Evolutionary conservation across 2,888 invertebrate genomes (phyloP).

Genomic region (Zygothrica quintamaculata): DNA sequence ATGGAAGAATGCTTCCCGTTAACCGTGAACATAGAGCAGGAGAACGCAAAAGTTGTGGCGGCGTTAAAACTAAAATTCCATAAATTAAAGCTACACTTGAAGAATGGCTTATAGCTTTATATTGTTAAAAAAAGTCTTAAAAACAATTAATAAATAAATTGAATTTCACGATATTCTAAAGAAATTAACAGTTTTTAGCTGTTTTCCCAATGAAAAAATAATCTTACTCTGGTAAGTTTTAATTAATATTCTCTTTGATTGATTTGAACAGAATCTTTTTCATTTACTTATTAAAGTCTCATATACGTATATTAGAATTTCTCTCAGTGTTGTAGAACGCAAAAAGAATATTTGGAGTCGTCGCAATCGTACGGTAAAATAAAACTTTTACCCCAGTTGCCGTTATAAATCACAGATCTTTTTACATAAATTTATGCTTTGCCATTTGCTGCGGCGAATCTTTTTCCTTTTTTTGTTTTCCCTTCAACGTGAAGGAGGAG

Average conservation of each 20-base stretch:
- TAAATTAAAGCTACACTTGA: conserved; percentile 78
- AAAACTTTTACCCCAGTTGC: conserved; percentile 75
- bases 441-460: conserved; percentile 73
- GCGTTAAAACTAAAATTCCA: conserved; percentile 82
- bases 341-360: conserved; percentile 33
- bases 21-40: conserved; percentile 44
- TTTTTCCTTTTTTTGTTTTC: conserved; percentile 32
- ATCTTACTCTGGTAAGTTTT: not conserved
- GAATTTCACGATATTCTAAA: no score
- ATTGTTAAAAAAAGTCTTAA: no score
- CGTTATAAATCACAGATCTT: conserved; percentile 84
- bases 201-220: not conserved
- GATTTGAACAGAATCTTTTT: no score
- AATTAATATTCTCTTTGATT: no score
- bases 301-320: no score
- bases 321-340: conserved; percentile 20
- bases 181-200: no score
- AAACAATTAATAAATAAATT: not conserved
- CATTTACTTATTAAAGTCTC: no score
- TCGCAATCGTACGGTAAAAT: conserved; percentile 65
- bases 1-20: conserved; percentile 21
- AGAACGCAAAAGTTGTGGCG: conserved; percentile 63
- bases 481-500: no score
- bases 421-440: conserved; percentile 84
- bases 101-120: conserved; percentile 14